These are phyloP conservation scores for Cromileptes altivelis DNA, from an alignment of 2,113 vertebrate species.

Conservation along the genomic window DNA sequence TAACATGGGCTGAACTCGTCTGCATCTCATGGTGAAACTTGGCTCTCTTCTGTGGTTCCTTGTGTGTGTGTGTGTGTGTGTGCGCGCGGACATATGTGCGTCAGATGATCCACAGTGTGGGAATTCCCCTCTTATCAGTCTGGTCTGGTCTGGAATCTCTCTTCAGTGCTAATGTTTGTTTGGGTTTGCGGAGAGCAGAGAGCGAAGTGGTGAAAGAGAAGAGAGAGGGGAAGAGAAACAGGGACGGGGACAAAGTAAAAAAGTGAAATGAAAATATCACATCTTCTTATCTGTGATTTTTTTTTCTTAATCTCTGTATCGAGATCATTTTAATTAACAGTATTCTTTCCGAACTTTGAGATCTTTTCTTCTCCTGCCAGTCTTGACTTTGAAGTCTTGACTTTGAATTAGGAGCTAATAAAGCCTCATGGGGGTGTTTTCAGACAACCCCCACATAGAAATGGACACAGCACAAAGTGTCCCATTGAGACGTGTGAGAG, in stretches of 20 bases:
- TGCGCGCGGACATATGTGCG: conserved; percentile 12
- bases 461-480: conserved; percentile 73
- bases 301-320: neutral
- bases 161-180: conserved; percentile 66
- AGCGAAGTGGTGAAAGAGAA: conserved; percentile 45
- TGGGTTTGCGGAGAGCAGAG: conserved; percentile 64
- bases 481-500: conserved; percentile 67
- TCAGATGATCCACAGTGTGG: conserved; percentile 62
- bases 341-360: conserved; percentile 2
- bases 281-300: neutral
- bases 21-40: conserved; percentile 32
- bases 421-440: conserved; percentile 33
- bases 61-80: conserved; percentile 12
- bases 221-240: conserved; percentile 56
- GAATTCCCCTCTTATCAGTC: conserved; percentile 76
- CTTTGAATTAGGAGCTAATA: conserved; percentile 59
- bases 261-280: conserved; percentile 18
- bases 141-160: conserved; percentile 66
- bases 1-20: conserved; percentile 38
- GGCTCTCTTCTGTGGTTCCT: neutral
- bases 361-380: conserved; percentile 5
- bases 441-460: conserved; percentile 55
- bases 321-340: neutral
- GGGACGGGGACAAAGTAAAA: neutral
- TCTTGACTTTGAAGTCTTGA: too few relatives aligned